Conservation (phyloP, 2,888 invertebrate genomes). For the Agrochola circellaris region DNA sequence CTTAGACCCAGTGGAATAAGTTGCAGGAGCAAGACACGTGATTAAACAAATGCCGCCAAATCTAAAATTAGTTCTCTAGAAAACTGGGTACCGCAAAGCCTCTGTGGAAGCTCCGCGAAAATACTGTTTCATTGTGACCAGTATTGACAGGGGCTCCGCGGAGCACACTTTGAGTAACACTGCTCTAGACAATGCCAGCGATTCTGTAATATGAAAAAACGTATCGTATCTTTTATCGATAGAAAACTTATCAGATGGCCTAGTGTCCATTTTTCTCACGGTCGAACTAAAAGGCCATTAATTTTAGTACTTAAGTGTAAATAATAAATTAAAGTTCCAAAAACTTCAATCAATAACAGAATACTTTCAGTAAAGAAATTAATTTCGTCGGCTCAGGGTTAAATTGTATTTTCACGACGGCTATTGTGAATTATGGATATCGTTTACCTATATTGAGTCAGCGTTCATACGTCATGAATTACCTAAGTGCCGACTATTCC, state of each 20-base stretch:
- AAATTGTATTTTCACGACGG: not conserved
- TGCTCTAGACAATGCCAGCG: too few relatives aligned
- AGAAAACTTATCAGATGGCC: conserved; percentile 34
- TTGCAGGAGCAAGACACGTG: too few relatives aligned
- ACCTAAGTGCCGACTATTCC: not conserved
- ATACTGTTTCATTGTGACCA: too few relatives aligned
- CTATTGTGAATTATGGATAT: not conserved
- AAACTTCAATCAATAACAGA: conserved; percentile 32
- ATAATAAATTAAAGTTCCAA: conserved; percentile 33
- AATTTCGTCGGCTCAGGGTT: not conserved
- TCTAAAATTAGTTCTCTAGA: too few relatives aligned
- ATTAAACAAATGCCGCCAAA: too few relatives aligned
- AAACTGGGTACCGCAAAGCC: too few relatives aligned
- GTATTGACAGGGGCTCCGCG: too few relatives aligned
- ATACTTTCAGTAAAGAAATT: conserved; percentile 21
- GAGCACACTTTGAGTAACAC: too few relatives aligned
- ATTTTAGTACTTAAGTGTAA: conserved; percentile 22
- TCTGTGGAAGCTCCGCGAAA: too few relatives aligned
- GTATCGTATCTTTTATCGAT: not conserved
- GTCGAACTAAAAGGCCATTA: not conserved
- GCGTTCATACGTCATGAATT: not conserved
- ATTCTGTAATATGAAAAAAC: too few relatives aligned
- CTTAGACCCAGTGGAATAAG: too few relatives aligned
- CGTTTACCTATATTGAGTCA: not conserved
- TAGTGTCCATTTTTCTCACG: conserved; percentile 39